Evolutionary conservation across 1,140 invertebrate species (phyloP), one percentile per base, ranked within the genome.

Genomic region (Laupala kohalensis): DNA sequence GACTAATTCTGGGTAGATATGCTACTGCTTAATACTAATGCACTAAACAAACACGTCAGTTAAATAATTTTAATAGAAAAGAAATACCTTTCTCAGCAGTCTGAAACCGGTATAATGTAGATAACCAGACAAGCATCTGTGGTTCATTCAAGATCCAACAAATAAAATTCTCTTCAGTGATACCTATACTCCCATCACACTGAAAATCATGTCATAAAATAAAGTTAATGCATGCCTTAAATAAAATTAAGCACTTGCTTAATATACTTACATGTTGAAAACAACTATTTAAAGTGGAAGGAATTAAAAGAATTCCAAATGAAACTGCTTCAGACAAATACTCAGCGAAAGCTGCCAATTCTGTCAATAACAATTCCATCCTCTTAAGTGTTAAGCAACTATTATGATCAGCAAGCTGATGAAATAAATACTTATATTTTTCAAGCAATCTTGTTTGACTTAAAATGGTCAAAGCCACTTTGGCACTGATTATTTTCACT

Each of bases 401-500:
- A 76, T 88, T 88, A 74, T 88, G 86, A 76, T 90, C 88, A 25
- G 86, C 83, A 74, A 87, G 81, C 74, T 86, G 84, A 71, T 83
- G 81, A 74, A 88, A 88, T 37, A 90, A 79, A 62, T 85, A 89
- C 72, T 80, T 78, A 80, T 89, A 88, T 77, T 89, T 87, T 62
- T 88, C 86, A 37, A 79, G 75, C n/a, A 86, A 78, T n/a, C 82
- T 78, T 62, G 84, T 85, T 70, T 82, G 82, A 76, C 86, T 86
- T 70, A 91, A 76, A 27, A 87, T 78, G 28, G 84, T 84, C n/a
- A 91, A 79, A 5, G 85, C 77, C 0, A 87, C 81, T 79, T 90
- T 89, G 3, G 86, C 83, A 74, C 85, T 83, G 66, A 85, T 74
- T 0, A 89, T 84, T 75, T 87, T 78, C 76, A 77, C 81, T 24